Base-by-base conservation (phyloP, 2,888 invertebrate species). In the Sinelater perroti region DNA sequence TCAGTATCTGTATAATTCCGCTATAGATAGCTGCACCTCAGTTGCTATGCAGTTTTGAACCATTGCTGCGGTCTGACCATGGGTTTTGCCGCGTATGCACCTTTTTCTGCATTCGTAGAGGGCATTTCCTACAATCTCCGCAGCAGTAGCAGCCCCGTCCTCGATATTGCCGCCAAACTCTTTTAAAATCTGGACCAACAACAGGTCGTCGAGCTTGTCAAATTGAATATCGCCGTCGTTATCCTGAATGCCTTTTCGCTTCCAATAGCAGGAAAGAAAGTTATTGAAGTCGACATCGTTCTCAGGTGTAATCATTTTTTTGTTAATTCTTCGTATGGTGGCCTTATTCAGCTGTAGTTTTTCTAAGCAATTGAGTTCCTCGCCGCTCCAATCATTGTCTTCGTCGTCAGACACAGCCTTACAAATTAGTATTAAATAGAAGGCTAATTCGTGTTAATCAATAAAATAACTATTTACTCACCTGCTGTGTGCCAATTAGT, bases 191-290 rank as follows among this genome's bases (percentile, higher is more conserved):
- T 38, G 14, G 2, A 17, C 8, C 6, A 21, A 21, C 3, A 40
- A 21, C 2, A 40, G 5, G 1, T 40, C 16, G 24, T 42, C 24
- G 3, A 26, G 14, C 14, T 42, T 42, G 7, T 24, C 13, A 2
- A 13, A 42, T 16, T 26, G 6, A 8, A 42, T 42, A 1, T 42
- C 42, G 3, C 42, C 42, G 10, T 42, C 16, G 8, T 42, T 8
- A n/a, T 26, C 6, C 10, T 42, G 42, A 24, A 16, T 26, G 10
- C 42, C 42, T 26, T 42, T 42, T 14, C 28, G 24, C 16, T 42
- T 42, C 42, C 42, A 42, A n/a, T 42, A 42, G 10, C 42, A 42
- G 2, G 24, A 7, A 7, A 28, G 14, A 16, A 16, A 42, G n/a
- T 16, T 42, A 10, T 42, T 42, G 42, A 42, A 42, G 10, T 42